Conservation (phyloP, 1,140 invertebrate genomes). For the Cydia strobilella region DNA sequence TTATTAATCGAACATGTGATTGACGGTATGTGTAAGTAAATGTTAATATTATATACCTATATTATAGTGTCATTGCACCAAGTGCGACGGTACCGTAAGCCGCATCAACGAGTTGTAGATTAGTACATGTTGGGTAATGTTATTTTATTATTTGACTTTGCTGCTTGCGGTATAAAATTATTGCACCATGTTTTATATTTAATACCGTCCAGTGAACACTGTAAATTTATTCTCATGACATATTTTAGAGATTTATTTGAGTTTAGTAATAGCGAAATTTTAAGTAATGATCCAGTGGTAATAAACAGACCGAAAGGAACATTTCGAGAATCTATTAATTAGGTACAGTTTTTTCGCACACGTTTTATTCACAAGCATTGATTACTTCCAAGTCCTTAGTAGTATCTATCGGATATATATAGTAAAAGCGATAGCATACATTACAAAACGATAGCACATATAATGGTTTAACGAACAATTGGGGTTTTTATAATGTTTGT, state of each 20-base stretch:
- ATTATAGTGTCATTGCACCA: constrained; percentile 65
- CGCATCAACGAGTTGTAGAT: constrained; percentile 65
- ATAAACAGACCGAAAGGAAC: constrained; percentile 10
- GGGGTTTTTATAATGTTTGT: not conserved
- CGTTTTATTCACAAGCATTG: not conserved
- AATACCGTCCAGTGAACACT: constrained; percentile 75
- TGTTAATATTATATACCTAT: constrained; percentile 58
- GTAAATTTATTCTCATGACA: constrained; percentile 44
- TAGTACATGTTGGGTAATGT: constrained; percentile 40
- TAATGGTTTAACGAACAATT: not conserved
- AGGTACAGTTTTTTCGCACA: not conserved
- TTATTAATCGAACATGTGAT: constrained; percentile 63
- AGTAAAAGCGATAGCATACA: no score
- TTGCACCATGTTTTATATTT: constrained; percentile 66
- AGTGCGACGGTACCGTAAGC: constrained; percentile 63
- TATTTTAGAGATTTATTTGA: constrained; percentile 34
- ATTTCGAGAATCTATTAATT: not conserved
- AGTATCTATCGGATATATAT: no score
- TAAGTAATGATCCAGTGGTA: constrained; percentile 16
- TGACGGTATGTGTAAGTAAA: constrained; percentile 61
- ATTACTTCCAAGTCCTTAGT: no score
- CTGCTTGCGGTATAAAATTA: constrained; percentile 47
- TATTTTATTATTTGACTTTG: constrained; percentile 48
- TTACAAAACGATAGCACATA: no score
- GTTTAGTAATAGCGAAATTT: constrained; percentile 12